Conservation (phyloP, 2,113 vertebrate genomes). For the Atractosteus spatula region DNA sequence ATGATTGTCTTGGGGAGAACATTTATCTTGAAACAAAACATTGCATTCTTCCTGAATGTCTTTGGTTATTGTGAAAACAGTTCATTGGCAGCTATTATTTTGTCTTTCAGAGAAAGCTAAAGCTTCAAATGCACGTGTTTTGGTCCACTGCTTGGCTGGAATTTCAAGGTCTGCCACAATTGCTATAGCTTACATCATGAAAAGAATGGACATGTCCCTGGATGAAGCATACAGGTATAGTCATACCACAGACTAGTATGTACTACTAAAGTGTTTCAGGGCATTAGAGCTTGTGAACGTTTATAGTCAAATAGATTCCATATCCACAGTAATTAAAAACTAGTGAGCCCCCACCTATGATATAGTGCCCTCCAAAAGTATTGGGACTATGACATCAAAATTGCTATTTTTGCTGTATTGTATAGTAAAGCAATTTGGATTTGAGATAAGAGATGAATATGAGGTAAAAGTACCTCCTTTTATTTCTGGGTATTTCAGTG, state of each 20-base stretch:
- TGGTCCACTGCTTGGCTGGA: conserved; percentile 75
- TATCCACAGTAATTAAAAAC: too few species aligned
- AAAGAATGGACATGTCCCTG: conserved; percentile 70
- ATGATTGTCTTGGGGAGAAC: background rate
- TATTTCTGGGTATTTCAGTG: too few species aligned
- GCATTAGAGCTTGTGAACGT: too few species aligned
- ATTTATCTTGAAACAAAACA: background rate
- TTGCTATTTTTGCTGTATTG: too few species aligned
- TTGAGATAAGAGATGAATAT: too few species aligned
- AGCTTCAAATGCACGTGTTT: conserved; percentile 72
- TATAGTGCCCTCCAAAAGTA: too few species aligned
- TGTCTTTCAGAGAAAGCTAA: conserved; percentile 84
- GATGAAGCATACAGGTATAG: conserved; percentile 79
- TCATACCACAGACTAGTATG: background rate
- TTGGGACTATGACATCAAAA: too few species aligned
- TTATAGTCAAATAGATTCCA: too few species aligned
- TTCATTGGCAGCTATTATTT: conserved; percentile 5
- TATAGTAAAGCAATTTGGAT: too few species aligned
- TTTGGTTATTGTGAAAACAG: background rate
- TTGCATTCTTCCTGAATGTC: background rate
- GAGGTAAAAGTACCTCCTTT: too few species aligned
- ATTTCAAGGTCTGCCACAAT: conserved; percentile 75
- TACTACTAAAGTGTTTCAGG: too few species aligned
- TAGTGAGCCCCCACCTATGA: too few species aligned
- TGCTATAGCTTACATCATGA: conserved; percentile 79